Percentiles rank a stretch among this genome's conserved stretches.
Conservation (phyloP, 2,797 vertebrate genomes). For the Pantherophis vulpinus region DNA sequence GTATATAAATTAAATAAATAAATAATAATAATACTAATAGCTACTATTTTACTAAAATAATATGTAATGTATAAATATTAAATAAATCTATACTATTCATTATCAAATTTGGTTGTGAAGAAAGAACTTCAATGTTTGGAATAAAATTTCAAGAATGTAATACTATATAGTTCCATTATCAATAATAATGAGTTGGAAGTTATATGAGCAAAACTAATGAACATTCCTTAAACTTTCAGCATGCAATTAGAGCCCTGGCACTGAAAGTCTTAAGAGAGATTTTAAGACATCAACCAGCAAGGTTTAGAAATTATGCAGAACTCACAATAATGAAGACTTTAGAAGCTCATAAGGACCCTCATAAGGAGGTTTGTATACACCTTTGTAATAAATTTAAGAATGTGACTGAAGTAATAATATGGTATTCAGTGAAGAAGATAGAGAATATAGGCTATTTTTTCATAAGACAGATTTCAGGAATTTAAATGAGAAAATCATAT, state of each 20-base stretch:
- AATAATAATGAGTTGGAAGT: background rate
- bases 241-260: conserved; percentile 92
- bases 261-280: conserved; percentile 93
- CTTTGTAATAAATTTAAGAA: background rate
- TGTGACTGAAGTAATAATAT: background rate
- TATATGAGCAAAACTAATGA: conserved; percentile 5
- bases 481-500: background rate
- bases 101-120: background rate
- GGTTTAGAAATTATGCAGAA: conserved; percentile 98
- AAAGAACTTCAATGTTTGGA: background rate
- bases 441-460: background rate
- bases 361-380: conserved; percentile 86
- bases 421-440: background rate
- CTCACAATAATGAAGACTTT: conserved; percentile 97
- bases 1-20: no score
- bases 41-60: background rate
- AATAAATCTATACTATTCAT: background rate
- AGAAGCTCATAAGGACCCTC: conserved; percentile 95
- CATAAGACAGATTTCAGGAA: background rate
- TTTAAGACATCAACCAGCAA: conserved; percentile 89
- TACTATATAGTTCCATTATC: background rate
- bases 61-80: background rate
- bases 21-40: background rate
- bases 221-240: conserved; percentile 73
- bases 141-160: background rate